phyloP scores from a whole-genome alignment of 2,113 vertebrate genomes.

The Sapajus apella region DNA sequence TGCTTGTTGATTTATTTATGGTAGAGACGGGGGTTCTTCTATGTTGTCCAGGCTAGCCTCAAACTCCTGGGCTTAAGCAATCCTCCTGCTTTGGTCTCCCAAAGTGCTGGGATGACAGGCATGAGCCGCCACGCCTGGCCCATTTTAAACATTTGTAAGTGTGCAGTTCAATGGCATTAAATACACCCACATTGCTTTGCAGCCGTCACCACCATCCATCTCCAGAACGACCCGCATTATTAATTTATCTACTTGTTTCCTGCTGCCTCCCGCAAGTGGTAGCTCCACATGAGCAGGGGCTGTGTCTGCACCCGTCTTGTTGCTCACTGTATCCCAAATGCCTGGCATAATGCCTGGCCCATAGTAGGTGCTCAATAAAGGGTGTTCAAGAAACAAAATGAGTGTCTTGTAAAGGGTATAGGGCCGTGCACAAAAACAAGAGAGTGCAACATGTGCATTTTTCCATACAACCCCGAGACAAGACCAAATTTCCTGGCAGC shows the following conservation, averaged over 20 bases:
- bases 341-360: neutral
- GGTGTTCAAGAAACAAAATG: neutral
- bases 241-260: neutral
- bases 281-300: accelerated
- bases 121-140: neutral
- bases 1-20: no score
- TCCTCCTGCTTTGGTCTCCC: neutral
- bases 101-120: neutral
- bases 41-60: no score
- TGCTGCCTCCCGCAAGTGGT: neutral
- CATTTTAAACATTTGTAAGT: neutral
- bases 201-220: neutral
- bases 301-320: neutral
- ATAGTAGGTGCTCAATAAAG: neutral
- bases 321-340: neutral
- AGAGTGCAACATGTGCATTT: neutral
- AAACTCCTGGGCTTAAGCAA: neutral
- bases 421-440: neutral
- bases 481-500: neutral
- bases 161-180: neutral
- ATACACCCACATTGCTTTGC: neutral
- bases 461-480: neutral
- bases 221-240: neutral
- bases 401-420: neutral
- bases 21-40: no score